Conservation (phyloP, 2,113 vertebrate species). For the Corythaixoides concolor region DNA sequence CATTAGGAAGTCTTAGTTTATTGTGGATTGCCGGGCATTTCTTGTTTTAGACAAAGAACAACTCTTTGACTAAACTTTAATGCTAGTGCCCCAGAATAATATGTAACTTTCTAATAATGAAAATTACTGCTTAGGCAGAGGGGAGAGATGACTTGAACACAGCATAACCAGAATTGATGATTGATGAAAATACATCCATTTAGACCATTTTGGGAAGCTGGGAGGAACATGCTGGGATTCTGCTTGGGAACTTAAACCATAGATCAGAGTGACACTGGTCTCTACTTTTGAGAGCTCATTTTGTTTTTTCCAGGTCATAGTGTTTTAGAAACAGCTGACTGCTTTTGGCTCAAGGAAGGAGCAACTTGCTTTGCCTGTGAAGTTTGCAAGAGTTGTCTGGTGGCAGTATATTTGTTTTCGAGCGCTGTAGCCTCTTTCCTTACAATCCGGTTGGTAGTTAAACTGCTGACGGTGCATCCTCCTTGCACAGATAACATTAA, state of each 20-base stretch:
- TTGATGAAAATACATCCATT: neutral
- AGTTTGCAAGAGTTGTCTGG: neutral
- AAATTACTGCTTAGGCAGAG: neutral
- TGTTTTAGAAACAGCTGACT: neutral
- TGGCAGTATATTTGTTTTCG: fast-evolving
- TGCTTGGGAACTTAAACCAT: neutral
- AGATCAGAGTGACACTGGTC: fast-evolving
- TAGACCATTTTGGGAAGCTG: neutral
- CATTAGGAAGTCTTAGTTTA: neutral
- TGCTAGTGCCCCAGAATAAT: neutral
- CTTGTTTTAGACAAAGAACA: neutral
- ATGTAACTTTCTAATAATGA: neutral
- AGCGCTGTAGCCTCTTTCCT: neutral
- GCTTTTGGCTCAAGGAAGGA: neutral
- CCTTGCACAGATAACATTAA: neutral
- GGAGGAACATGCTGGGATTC: neutral
- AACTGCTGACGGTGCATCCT: neutral
- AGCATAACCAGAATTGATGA: neutral
- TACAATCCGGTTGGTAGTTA: neutral
- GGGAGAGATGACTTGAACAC: neutral
- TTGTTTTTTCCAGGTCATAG: neutral
- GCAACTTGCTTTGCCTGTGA: neutral
- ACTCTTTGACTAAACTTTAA: neutral
- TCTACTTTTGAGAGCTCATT: neutral
- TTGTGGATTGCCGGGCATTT: neutral